phyloP scores from a whole-genome alignment of 2,113 vertebrate genomes.

The Kryptolebias marmoratus region DNA sequence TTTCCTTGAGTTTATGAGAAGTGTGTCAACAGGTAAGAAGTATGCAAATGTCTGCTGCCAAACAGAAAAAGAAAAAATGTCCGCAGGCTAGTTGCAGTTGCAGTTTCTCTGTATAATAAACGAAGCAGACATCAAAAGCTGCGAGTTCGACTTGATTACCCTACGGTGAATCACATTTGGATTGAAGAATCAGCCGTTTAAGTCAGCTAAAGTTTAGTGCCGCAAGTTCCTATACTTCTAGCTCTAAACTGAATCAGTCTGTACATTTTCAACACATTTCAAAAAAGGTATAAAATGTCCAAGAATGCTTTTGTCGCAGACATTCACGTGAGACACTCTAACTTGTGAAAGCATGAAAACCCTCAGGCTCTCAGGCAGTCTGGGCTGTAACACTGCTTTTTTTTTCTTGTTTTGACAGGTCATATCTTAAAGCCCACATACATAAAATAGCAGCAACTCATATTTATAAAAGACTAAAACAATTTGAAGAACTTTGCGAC shows the following conservation, averaged over 20 bases:
- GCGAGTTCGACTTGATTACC: neutral
- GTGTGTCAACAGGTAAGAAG: no score
- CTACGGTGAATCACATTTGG: neutral
- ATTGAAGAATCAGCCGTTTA: neutral
- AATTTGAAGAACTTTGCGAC: no score
- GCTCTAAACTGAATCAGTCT: neutral
- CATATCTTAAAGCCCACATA: neutral
- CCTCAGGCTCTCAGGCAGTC: conserved; percentile 2
- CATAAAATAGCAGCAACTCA: neutral
- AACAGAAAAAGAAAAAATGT: neutral
- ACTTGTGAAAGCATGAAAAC: conserved; percentile 11
- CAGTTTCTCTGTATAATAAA: neutral
- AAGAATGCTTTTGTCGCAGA: no score
- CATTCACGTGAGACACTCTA: neutral
- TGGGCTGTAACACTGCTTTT: neutral
- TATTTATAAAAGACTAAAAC: neutral
- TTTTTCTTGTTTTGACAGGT: conserved; percentile 16
- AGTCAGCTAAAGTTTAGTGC: no score
- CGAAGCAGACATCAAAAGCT: neutral
- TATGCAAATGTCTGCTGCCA: neutral
- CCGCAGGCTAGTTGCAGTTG: neutral
- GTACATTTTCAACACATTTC: neutral
- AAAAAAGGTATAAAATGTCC: no score
- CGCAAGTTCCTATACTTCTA: neutral
- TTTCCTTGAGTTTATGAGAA: neutral